Base-by-base conservation (phyloP, 2,113 vertebrate species). In the Myotis brandtii region DNA sequence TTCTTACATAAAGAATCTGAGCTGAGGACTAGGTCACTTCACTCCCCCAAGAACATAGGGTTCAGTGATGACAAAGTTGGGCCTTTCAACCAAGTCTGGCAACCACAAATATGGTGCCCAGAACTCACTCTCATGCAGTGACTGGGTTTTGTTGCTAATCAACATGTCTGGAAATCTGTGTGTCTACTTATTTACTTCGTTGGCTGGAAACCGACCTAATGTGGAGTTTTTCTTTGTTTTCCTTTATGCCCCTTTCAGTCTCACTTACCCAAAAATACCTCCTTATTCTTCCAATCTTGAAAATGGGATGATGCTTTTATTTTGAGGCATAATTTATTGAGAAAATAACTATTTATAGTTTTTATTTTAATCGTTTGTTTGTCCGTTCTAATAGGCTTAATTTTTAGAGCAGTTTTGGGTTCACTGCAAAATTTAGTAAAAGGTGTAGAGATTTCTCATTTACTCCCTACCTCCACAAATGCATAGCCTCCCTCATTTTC, bases 261-360 rank as follows among this genome's bases (percentile, higher is more conserved):
- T 59, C 56, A n/a, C 27, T 54, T 4, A 3, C 8, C 76, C 20
- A 80, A 56, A 90, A 77, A 27, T 10, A 43, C 34, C 14, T 59
- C 4, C 48, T 76, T 37, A 12, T 2, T 72, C 12, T 79, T 89
- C n/a, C 32, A 1, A 5, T 76, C 18, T 83, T 75, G 75, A 43
- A 64, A 18, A 46, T 27, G 17, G 27, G 43, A 64, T 30, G 43
- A 83, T 46, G 56, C 40, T 64, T 83, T 64, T 4, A 34, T 66
- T 94, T 92, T 77, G 52, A 93, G 66, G 17, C 54, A 48, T 85
- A 48, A 72, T 11, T 69, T 95, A 64, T 30, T 92, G 66, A 73
- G 23, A 67, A 20, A 86, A 40, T 37, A 81, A 43, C 25, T 69
- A 3, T 21, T 86, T 25, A 16, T 75, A 75, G 14, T 81, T 16